These are phyloP conservation scores for Halocaridina rubra DNA, from an alignment of 2,888 invertebrate genomes.

Conservation along the genomic window DNA sequence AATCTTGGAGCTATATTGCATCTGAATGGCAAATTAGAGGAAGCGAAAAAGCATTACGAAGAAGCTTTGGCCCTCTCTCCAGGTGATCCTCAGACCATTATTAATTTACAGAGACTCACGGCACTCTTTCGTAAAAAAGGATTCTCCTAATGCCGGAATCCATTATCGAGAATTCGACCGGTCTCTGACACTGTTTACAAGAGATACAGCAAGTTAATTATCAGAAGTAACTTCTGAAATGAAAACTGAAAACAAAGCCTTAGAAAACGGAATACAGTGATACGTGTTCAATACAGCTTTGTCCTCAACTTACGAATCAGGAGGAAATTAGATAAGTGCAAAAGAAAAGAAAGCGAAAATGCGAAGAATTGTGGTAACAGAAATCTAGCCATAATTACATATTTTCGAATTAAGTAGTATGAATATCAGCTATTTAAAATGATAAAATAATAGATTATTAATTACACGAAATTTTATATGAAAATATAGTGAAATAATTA, in stretches of 20 bases:
- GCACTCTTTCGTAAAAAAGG: conserved; percentile 45
- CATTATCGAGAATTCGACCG: not conserved
- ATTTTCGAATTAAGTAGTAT: no score
- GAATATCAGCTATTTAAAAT: no score
- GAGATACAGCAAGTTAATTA: not conserved
- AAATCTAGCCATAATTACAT: no score
- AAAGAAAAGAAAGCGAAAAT: no score
- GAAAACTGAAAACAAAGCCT: not conserved
- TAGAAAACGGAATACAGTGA: no score
- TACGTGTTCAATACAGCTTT: no score
- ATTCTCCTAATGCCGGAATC: not conserved
- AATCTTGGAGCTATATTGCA: conserved; percentile 62
- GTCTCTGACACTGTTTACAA: not conserved
- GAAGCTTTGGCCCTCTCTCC: conserved; percentile 55
- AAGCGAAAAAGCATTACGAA: conserved; percentile 57
- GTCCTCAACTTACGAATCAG: no score
- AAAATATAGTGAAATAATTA: no score
- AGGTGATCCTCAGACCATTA: conserved; percentile 60
- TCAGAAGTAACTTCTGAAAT: not conserved
- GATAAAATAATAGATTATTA: no score
- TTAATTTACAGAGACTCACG: conserved; percentile 56
- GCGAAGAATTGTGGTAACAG: no score
- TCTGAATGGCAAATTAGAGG: conserved; percentile 59
- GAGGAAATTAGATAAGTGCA: no score
- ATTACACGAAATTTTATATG: no score